A percentile compares a stretch with the other conserved stretches of the same genome.
These are phyloP conservation scores for Ichneumon xanthorius DNA, from an alignment of 2,888 invertebrate species.

Conservation along the genomic window DNA sequence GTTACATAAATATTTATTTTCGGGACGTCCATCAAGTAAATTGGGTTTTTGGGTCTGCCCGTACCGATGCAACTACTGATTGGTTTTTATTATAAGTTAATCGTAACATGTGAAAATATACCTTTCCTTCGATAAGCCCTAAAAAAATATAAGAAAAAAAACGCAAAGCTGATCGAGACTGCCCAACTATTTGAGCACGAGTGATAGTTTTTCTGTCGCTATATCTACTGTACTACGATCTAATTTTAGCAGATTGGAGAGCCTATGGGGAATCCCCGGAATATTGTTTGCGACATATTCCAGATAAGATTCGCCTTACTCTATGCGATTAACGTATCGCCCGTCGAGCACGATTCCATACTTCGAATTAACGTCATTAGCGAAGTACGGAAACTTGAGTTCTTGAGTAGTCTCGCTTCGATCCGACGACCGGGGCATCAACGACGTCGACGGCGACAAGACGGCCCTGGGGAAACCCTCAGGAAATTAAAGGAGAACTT, in stretches of 20 bases:
- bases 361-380: conserved; percentile 38
- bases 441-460: neutral
- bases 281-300: conserved; percentile 16
- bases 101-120: neutral
- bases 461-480: neutral
- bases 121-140: neutral
- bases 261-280: neutral
- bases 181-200: neutral
- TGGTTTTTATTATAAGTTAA: neutral
- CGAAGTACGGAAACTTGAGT: conserved; percentile 41
- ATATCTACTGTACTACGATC: neutral
- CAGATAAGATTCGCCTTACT: neutral
- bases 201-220: neutral
- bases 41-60: too few relatives aligned
- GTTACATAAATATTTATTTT: too few relatives aligned
- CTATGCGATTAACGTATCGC: conserved; percentile 26
- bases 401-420: conserved; percentile 27
- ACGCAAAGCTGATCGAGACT: neutral
- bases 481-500: conserved; percentile 68
- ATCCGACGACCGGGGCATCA: conserved; percentile 17
- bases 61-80: too few relatives aligned
- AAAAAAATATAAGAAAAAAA: neutral
- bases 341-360: neutral
- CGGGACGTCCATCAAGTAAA: too few relatives aligned
- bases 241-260: neutral